A percentile compares a stretch with the other conserved stretches of the same genome.
Conservation (phyloP, 2,888 invertebrate species). For the Helleia helle region DNA sequence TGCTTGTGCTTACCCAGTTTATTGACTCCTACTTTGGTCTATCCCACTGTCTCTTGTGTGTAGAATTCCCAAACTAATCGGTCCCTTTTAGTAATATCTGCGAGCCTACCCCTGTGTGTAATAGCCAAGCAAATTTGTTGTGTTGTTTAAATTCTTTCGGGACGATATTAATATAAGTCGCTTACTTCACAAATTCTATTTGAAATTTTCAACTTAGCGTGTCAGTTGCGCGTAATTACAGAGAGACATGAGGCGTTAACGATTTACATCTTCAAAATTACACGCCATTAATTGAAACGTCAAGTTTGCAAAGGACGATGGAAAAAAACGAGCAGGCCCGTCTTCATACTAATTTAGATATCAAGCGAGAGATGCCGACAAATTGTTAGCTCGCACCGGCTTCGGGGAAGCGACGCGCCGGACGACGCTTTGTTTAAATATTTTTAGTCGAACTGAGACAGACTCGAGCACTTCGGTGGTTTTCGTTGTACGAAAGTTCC, state of each 20-base stretch:
- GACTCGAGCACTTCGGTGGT: conserved; percentile 34
- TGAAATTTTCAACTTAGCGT: conserved; percentile 5
- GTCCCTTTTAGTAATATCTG: too few relatives aligned
- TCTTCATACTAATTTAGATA: conserved; percentile 69
- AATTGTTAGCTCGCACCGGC: conserved; percentile 56
- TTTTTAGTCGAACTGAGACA: conserved; percentile 22
- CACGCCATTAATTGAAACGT: conserved; percentile 64
- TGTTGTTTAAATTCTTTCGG: too few relatives aligned
- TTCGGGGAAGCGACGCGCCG: conserved; percentile 50
- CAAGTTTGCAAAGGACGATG: conserved; percentile 41
- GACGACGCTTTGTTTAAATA: conserved; percentile 26
- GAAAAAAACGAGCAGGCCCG: conserved; percentile 44
- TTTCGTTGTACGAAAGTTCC: conserved; percentile 24
- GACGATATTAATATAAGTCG: too few relatives aligned
- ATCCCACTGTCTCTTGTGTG: too few relatives aligned
- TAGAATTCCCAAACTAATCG: too few relatives aligned
- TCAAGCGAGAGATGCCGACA: conserved; percentile 61
- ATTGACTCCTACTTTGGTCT: too few relatives aligned
- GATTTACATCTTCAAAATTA: conserved; percentile 60
- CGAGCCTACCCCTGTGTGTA: too few relatives aligned
- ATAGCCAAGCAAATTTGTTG: too few relatives aligned
- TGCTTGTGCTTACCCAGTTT: too few relatives aligned
- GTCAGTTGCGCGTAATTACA: conserved; percentile 20
- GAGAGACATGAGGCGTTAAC: conserved; percentile 42
- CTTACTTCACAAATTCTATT: neutral